Evolutionary conservation across 2,888 invertebrate species (phyloP).

Genomic region (Nasonovia ribisnigri): DNA sequence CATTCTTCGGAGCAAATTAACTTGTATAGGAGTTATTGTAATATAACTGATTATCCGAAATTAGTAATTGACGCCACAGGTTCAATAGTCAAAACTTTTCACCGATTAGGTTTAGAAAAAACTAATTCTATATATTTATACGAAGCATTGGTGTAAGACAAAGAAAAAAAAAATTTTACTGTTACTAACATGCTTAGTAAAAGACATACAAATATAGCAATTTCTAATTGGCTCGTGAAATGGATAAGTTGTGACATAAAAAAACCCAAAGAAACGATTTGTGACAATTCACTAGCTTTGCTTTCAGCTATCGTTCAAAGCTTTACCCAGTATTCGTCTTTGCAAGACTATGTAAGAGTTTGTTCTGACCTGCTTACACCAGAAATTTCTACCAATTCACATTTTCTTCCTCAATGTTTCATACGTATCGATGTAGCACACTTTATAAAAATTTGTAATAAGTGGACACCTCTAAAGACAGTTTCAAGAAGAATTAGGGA

Average conservation of each 20-base stretch:
- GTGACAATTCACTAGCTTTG: background rate
- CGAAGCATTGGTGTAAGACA: too few relatives aligned
- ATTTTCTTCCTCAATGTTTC: background rate
- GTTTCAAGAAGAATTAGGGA: background rate
- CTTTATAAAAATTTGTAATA: background rate
- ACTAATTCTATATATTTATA: too few relatives aligned
- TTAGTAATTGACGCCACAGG: too few relatives aligned
- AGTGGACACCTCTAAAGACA: background rate
- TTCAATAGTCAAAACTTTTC: too few relatives aligned
- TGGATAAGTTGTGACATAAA: background rate
- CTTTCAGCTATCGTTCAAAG: constrained; percentile 8
- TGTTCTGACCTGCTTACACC: background rate
- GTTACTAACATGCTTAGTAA: background rate
- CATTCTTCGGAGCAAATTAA: background rate
- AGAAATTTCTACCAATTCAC: background rate
- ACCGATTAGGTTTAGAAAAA: too few relatives aligned
- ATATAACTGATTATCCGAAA: background rate
- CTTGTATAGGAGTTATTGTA: constrained; percentile 14
- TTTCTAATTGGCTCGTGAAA: background rate
- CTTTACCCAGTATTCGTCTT: constrained; percentile 31
- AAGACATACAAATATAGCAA: background rate
- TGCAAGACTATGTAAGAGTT: background rate
- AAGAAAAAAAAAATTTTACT: background rate
- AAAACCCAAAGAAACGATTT: background rate
- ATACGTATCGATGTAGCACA: background rate